A percentile compares a stretch with the other conserved stretches of the same genome.
These are phyloP conservation scores for Dyspetes luteomarginatus DNA, from an alignment of 2,888 invertebrate species.

Conservation along the genomic window DNA sequence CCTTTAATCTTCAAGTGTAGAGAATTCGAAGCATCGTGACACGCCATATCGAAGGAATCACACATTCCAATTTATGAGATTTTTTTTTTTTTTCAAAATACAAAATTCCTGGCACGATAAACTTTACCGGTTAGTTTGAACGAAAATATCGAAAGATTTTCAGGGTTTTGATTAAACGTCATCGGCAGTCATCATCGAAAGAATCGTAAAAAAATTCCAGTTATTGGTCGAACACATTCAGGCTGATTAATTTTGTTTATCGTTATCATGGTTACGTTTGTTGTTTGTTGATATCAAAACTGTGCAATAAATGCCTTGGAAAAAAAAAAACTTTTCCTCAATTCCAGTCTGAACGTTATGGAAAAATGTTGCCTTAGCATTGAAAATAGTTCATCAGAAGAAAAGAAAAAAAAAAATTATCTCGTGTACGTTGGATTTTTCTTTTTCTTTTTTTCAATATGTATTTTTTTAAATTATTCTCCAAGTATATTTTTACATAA, in stretches of 20 bases:
- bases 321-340: too few species aligned
- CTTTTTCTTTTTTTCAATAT: slow-evolving; percentile 13
- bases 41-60: slow-evolving; percentile 77
- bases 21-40: slow-evolving; percentile 71
- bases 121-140: slow-evolving; percentile 10
- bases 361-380: too few species aligned
- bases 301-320: too few species aligned
- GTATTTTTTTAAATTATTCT: slow-evolving; percentile 52
- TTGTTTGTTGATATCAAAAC: too few species aligned
- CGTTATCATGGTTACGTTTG: slow-evolving; percentile 18
- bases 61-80: slow-evolving; percentile 67
- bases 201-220: slow-evolving; percentile 27
- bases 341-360: too few species aligned
- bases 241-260: slow-evolving; percentile 29
- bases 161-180: slow-evolving; percentile 49
- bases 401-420: too few species aligned
- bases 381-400: too few species aligned
- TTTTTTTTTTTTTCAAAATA: slow-evolving; percentile 58
- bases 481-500: slow-evolving; percentile 68
- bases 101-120: slow-evolving; percentile 22
- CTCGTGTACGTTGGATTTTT: slow-evolving; percentile 5
- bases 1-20: slow-evolving; percentile 77
- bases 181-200: slow-evolving; percentile 59
- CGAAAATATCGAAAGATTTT: slow-evolving; percentile 23
- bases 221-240: slow-evolving; percentile 25